These are phyloP conservation scores for Actinia tenebrosa DNA, from an alignment of 64 coral and sea anemone genomes.

Conservation along the genomic window DNA sequence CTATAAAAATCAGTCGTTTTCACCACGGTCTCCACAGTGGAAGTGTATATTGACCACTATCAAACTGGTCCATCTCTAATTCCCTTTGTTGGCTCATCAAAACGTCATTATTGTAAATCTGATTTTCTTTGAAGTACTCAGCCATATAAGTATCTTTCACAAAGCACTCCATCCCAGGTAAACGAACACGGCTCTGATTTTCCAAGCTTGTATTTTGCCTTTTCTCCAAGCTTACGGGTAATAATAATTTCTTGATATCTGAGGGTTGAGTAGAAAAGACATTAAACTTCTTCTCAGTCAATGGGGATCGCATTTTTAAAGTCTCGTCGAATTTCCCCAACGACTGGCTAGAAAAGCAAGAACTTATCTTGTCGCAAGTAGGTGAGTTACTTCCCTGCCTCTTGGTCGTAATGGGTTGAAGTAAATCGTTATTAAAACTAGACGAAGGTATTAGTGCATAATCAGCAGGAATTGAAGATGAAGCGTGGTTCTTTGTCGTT, in stretches of 20 bases:
- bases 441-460: not conserved
- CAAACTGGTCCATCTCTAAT: not conserved
- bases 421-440: not conserved
- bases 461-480: not conserved
- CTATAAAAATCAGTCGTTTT: not conserved
- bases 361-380: not conserved
- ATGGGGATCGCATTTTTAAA: not conserved
- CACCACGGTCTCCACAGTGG: constrained; percentile 1
- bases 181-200: not conserved
- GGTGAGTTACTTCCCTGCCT: not conserved
- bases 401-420: not conserved
- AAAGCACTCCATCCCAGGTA: constrained; percentile 29
- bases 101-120: not conserved
- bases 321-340: not conserved
- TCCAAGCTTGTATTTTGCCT: not conserved
- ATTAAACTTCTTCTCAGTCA: not conserved
- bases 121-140: not conserved
- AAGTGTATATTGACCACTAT: not conserved
- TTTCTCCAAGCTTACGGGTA: not conserved
- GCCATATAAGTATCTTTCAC: not conserved
- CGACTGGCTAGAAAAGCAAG: not conserved
- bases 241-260: not conserved
- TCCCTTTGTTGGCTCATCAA: not conserved
- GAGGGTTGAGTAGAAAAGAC: not conserved
- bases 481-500: not conserved